These are phyloP conservation scores for Boulengeromyrus knoepffleri DNA, from an alignment of 2,113 vertebrate genomes.

Conservation along the genomic window DNA sequence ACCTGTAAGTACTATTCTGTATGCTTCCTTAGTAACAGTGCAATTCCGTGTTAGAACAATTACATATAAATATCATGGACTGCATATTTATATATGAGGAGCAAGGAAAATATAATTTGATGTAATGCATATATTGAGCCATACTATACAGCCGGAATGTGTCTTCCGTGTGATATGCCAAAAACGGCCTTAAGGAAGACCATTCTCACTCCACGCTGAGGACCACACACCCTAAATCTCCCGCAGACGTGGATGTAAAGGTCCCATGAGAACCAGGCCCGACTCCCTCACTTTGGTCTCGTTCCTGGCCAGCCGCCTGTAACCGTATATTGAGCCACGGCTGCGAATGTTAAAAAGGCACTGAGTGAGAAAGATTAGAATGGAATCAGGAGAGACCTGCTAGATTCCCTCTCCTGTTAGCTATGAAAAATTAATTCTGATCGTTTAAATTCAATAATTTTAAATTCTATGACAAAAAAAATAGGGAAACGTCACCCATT, in stretches of 20 bases:
- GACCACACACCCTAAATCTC: neutral
- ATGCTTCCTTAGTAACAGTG: conserved; percentile 45
- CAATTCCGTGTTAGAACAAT: conserved; percentile 55
- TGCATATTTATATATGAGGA: conserved; percentile 24
- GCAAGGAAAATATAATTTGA: conserved; percentile 30
- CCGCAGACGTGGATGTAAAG: neutral
- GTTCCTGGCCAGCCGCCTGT: neutral
- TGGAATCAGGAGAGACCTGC: neutral
- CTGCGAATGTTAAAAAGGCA: conserved; percentile 2
- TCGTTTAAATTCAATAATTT: neutral
- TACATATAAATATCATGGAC: conserved; percentile 35
- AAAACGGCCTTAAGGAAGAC: neutral
- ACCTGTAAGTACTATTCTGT: conserved; percentile 7
- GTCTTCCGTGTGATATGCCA: neutral
- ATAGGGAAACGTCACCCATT: neutral
- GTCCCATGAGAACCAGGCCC: neutral
- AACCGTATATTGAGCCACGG: neutral
- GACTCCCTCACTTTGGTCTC: neutral
- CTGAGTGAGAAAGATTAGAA: neutral
- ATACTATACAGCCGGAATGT: neutral
- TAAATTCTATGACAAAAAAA: neutral
- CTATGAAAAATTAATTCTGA: neutral
- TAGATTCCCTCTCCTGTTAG: neutral
- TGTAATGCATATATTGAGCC: conserved; percentile 28
- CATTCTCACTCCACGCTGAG: neutral